These are phyloP conservation scores for Pseudomyrmex sp. DNA, from an alignment of 1,140 invertebrate genomes.

Conservation along the genomic window DNA sequence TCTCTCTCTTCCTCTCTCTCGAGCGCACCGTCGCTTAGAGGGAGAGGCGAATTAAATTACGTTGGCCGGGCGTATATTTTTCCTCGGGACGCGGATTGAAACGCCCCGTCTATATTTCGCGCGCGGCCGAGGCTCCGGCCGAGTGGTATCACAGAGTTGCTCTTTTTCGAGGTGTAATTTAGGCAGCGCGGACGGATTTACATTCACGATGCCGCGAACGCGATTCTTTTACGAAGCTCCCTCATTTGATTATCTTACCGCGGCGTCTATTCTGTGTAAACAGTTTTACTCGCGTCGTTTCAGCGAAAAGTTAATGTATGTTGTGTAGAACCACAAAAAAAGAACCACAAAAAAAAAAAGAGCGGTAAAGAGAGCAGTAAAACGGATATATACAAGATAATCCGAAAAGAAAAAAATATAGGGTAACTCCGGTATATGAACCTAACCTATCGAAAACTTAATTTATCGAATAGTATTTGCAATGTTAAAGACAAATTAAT, in stretches of 20 bases:
- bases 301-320: slow-evolving; percentile 11
- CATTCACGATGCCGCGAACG: slow-evolving; percentile 16
- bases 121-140: background rate
- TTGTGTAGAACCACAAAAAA: background rate
- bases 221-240: slow-evolving; percentile 6
- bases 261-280: slow-evolving; percentile 25
- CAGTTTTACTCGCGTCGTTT: slow-evolving; percentile 19
- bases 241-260: slow-evolving; percentile 33
- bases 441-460: no score
- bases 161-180: slow-evolving; percentile 45
- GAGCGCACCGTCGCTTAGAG: slow-evolving; percentile 33
- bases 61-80: slow-evolving; percentile 27
- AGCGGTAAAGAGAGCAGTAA: background rate
- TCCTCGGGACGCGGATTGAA: slow-evolving; percentile 42
- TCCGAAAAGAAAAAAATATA: background rate
- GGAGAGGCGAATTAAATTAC: slow-evolving; percentile 47
- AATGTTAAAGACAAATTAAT: no score
- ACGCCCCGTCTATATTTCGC: slow-evolving; percentile 41
- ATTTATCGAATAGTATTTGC: no score
- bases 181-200: slow-evolving; percentile 27
- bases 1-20: background rate
- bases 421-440: no score
- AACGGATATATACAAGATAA: background rate
- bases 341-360: no score
- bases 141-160: slow-evolving; percentile 2